These are phyloP conservation scores for Linyphia triangularis DNA, from an alignment of 2,888 invertebrate species.

Conservation along the genomic window DNA sequence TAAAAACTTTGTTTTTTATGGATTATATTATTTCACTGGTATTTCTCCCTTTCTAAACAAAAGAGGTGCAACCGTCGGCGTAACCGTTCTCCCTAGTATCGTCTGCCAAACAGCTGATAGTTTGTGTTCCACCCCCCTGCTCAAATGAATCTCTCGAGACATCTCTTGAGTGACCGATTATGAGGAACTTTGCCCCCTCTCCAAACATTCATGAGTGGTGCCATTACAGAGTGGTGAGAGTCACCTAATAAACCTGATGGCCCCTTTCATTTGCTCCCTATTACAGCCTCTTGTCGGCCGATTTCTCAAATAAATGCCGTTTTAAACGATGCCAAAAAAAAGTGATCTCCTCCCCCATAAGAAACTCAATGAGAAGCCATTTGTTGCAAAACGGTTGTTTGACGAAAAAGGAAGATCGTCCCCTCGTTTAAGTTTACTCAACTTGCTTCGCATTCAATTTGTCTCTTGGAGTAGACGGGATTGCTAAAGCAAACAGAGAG, in stretches of 20 bases:
- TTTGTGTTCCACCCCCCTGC: conserved; percentile 52
- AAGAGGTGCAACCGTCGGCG: too few species aligned
- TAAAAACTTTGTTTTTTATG: too few species aligned
- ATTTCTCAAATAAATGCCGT: conserved; percentile 72
- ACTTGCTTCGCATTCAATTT: background rate
- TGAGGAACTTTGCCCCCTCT: conserved; percentile 32
- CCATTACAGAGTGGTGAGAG: conserved; percentile 51
- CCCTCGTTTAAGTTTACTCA: background rate
- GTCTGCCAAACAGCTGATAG: background rate
- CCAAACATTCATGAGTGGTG: conserved; percentile 47
- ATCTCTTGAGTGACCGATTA: conserved; percentile 62
- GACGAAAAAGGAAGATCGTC: conserved; percentile 35
- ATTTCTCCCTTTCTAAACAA: too few species aligned
- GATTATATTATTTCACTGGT: too few species aligned
- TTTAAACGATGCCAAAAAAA: conserved; percentile 58
- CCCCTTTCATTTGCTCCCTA: conserved; percentile 72
- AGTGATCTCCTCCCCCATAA: background rate
- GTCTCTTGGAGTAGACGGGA: background rate
- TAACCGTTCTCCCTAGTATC: background rate
- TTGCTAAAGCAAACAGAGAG: background rate
- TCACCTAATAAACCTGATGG: conserved; percentile 72
- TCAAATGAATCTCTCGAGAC: conserved; percentile 46
- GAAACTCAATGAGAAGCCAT: conserved; percentile 57
- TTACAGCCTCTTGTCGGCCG: conserved; percentile 35
- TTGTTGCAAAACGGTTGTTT: conserved; percentile 58